Evolutionary conservation across 2,888 invertebrate genomes (phyloP).

Genomic region (Caenorhabditis becei): DNA sequence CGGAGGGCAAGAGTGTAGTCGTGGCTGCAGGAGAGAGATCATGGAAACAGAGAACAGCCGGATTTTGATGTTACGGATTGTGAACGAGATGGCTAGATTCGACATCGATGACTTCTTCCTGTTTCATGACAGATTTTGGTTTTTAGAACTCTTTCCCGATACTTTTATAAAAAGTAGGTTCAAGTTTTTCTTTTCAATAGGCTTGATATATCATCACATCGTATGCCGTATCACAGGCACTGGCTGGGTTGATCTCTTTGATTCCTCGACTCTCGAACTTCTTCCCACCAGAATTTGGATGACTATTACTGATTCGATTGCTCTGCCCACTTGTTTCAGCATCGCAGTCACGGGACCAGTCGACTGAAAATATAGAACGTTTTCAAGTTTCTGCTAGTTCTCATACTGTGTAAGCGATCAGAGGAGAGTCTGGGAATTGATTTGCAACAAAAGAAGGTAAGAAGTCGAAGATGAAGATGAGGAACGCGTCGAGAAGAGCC

Average conservation of each 20-base stretch:
- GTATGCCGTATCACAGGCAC: neutral
- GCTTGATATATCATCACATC: neutral
- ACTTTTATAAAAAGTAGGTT: too few species aligned
- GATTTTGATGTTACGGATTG: neutral
- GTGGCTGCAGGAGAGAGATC: neutral
- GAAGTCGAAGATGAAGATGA: constrained; percentile 50
- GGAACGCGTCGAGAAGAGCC: constrained; percentile 46
- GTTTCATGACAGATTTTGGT: too few species aligned
- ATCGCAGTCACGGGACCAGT: constrained; percentile 48
- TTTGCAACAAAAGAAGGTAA: constrained; percentile 36
- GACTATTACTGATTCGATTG: constrained; percentile 33
- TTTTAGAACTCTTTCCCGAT: too few species aligned
- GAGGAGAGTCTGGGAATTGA: constrained; percentile 38
- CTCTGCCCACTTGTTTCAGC: constrained; percentile 51
- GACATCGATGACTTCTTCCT: too few species aligned
- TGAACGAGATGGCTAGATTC: neutral
- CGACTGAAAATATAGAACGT: neutral
- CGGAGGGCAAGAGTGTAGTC: neutral
- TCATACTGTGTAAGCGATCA: constrained; percentile 23
- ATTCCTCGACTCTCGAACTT: constrained; percentile 20
- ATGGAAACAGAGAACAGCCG: neutral
- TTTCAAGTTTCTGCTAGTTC: neutral
- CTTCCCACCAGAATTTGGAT: constrained; percentile 37
- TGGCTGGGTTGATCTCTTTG: constrained; percentile 31
- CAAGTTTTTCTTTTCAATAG: neutral